A percentile compares a stretch with the other conserved stretches of the same genome.
phyloP scores from a whole-genome alignment of 2,797 vertebrate genomes.

The Platyrinchus mystaceus region DNA sequence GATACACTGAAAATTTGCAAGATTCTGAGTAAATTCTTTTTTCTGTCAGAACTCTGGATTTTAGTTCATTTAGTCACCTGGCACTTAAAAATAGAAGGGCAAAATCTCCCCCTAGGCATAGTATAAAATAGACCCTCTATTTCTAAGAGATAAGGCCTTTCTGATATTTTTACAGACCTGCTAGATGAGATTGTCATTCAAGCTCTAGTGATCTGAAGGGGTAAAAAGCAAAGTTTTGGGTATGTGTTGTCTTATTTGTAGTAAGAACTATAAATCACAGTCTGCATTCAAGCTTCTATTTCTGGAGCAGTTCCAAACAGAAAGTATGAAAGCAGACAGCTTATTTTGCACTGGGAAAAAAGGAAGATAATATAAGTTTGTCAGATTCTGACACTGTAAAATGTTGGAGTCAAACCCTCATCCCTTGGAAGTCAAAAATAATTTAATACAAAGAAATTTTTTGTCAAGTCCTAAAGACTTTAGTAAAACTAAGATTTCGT shows the following conservation, averaged over 20 bases:
- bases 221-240: not conserved
- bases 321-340: not conserved
- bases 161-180: not conserved
- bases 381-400: not conserved
- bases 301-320: not conserved
- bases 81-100: not conserved
- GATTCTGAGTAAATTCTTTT: not conserved
- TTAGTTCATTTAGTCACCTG: not conserved
- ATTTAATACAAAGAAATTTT: not conserved
- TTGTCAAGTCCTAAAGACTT: not conserved
- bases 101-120: not conserved
- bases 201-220: not conserved
- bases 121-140: not conserved
- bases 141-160: not conserved
- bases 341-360: not conserved
- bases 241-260: not conserved
- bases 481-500: not conserved
- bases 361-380: not conserved
- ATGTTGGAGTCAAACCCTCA: not conserved
- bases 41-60: not conserved
- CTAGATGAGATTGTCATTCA: not conserved
- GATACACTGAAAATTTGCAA: not conserved
- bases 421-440: not conserved
- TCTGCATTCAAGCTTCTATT: not conserved
- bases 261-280: not conserved